These are phyloP conservation scores for Myathropa florea DNA, from an alignment of 2,888 invertebrate genomes.

Conservation along the genomic window DNA sequence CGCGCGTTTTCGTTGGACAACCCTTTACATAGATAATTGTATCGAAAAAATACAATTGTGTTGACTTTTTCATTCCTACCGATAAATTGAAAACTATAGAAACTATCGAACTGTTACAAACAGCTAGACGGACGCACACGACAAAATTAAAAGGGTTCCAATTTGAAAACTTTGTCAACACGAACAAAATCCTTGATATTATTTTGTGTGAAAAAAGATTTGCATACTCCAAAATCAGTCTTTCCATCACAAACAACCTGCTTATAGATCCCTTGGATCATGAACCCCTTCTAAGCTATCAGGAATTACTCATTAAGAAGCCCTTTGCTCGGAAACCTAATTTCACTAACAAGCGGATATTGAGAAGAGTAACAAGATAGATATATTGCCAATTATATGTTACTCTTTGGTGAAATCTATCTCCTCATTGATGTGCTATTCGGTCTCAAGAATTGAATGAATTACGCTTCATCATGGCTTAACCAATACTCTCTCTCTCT, in stretches of 20 bases:
- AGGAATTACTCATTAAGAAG: background rate
- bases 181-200: too few species aligned
- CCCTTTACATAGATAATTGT: too few species aligned
- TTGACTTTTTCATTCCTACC: too few species aligned
- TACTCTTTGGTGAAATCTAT: background rate
- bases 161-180: too few species aligned
- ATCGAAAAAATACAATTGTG: too few species aligned
- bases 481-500: constrained; percentile 2
- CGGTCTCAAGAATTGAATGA: constrained; percentile 7
- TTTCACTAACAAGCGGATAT: background rate
- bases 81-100: too few species aligned
- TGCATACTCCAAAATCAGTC: background rate
- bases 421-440: background rate
- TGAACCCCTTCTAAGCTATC: background rate
- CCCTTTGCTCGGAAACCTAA: background rate
- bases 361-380: background rate
- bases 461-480: constrained; percentile 15
- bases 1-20: too few species aligned
- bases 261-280: background rate
- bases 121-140: too few species aligned
- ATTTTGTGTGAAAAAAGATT: too few species aligned
- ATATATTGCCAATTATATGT: constrained; percentile 9
- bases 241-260: background rate
- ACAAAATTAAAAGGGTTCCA: too few species aligned
- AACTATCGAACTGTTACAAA: too few species aligned